Evolutionary conservation across 2,797 vertebrate species (phyloP), one percentile per base, ranked within the genome.

Genomic region (Acanthiza pusilla): DNA sequence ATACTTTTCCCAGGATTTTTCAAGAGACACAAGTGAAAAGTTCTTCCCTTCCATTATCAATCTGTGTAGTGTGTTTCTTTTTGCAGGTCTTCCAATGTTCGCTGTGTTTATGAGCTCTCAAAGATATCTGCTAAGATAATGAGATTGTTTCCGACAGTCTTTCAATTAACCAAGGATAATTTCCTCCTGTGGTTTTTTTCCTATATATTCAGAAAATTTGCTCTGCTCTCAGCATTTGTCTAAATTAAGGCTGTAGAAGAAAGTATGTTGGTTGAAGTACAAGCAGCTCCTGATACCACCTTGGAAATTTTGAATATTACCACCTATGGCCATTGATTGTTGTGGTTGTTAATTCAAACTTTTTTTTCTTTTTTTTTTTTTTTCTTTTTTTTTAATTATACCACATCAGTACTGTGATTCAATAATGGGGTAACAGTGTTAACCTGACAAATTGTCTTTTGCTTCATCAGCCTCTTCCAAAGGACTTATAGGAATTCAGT

Each of bases 371-470:
- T 43, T 86, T 47, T 8, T 38, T 19, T 22, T 36, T 40, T 15
- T 48, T 48, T 6, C 43, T 6, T 21, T 43, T 86, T 8, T 38
- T 19, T 22, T 36, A 75, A 54, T 38, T 4, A 74, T 62, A 40
- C 38, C 36, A 4, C 1, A 8, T 81, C 13, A 40, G 9, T 71
- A 6, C 7, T 75, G 62, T 74, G 66, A 63, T 80, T 47, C 17
- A 43, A 4, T 47, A 54, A 30, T 7, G 3, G 2, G 5, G 10
- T 76, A 79, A 57, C 6, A 32, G 2, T 0, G 1, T 68, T 88
- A 57, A 88, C 15, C 7, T 25, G 23, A 36, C 2, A 68, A 50
- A 47, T 30, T 22, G 1, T 42, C 17, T 68, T 74, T 80, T 67
- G 2, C 8, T 72, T 75, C 4, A 0, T 21, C 32, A 47, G 1